phyloP scores from a whole-genome alignment of 1,140 invertebrate species.

The Eupeodes corollae region DNA sequence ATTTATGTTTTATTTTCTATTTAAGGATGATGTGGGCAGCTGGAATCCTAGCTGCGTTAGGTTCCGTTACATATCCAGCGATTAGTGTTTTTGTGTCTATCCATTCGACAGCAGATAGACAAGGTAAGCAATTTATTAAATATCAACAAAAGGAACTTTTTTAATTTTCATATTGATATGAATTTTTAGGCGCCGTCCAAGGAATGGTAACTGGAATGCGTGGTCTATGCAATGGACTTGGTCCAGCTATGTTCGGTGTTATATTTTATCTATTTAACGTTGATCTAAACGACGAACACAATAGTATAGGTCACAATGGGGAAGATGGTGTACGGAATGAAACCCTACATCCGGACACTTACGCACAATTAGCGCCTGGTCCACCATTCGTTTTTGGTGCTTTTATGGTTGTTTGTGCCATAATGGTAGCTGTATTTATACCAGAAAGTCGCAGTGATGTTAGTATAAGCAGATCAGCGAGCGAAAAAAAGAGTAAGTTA shows the following conservation, averaged over 20 bases:
- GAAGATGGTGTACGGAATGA: conserved; percentile 18
- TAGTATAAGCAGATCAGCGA: conserved; percentile 37
- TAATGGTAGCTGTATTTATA: conserved; percentile 85
- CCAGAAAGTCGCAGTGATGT: conserved; percentile 53
- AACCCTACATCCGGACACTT: conserved; percentile 18
- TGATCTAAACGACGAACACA: conserved; percentile 73
- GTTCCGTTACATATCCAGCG: conserved; percentile 95
- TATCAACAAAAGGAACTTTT: neutral
- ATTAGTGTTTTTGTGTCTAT: conserved; percentile 97
- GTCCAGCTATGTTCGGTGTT: conserved; percentile 92
- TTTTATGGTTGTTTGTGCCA: conserved; percentile 87
- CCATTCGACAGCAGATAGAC: conserved; percentile 91
- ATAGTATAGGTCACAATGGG: conserved; percentile 3
- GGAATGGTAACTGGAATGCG: conserved; percentile 96
- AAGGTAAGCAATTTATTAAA: conserved; percentile 48
- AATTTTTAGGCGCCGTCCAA: conserved; percentile 68
- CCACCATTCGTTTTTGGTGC: conserved; percentile 99
- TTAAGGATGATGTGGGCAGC: conserved; percentile 98
- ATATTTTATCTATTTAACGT: conserved; percentile 99
- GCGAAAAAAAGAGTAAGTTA: conserved; percentile 37
- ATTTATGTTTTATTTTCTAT: conserved; percentile 8
- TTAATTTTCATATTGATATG: neutral
- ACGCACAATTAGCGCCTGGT: conserved; percentile 77
- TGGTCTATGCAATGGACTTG: conserved; percentile 85
- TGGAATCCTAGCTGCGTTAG: conserved; percentile 87